Percentiles rank a stretch among this genome's conserved stretches.
phyloP scores from a whole-genome alignment of 2,797 vertebrate genomes.

The Aphelocoma californica region DNA sequence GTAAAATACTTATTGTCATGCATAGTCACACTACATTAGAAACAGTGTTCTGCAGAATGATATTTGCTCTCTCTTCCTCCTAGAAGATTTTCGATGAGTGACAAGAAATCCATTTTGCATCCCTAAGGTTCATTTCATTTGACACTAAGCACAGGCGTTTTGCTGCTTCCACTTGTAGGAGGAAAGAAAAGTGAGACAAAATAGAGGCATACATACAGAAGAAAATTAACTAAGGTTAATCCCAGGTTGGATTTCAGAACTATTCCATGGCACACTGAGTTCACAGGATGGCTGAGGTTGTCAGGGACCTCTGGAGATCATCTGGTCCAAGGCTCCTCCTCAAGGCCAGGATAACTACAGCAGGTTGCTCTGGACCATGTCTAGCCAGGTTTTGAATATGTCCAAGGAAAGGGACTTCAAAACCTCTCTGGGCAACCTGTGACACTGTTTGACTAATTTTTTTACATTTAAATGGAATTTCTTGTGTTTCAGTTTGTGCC shows the following conservation, averaged over 20 bases:
- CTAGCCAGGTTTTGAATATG: neutral
- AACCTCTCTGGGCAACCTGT: neutral
- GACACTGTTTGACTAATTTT: neutral
- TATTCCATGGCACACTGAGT: neutral
- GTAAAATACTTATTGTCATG: neutral
- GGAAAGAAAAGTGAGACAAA: neutral
- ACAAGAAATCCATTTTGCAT: neutral
- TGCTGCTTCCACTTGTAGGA: neutral
- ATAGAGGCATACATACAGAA: neutral
- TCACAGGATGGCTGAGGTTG: neutral
- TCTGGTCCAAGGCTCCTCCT: rapidly evolving
- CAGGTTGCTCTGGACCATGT: neutral
- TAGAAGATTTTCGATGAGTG: neutral
- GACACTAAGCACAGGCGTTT: neutral
- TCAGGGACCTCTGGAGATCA: neutral
- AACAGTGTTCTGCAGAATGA: rapidly evolving
- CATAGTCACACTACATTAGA: neutral
- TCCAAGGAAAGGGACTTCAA: neutral
- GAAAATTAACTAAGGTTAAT: neutral
- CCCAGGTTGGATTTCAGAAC: neutral
- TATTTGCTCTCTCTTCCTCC: neutral
- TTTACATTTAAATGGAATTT: neutral
- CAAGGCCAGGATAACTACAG: neutral
- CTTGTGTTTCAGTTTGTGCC: neutral
- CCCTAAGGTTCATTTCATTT: neutral